A percentile compares a stretch with the other conserved stretches of the same genome.
These are phyloP conservation scores for Iselma pallidipennis DNA, from an alignment of 2,888 invertebrate genomes.

Conservation along the genomic window DNA sequence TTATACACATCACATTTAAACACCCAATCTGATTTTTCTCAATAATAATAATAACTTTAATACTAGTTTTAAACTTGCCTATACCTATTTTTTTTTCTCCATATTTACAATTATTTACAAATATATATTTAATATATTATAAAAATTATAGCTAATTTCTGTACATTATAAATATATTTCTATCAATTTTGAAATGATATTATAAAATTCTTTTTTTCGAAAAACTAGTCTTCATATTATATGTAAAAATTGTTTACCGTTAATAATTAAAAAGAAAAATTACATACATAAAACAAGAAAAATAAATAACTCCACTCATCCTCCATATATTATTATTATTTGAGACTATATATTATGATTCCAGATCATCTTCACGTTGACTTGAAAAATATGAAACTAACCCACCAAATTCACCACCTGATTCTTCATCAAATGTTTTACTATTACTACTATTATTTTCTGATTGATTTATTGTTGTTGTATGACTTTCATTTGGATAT, in stretches of 20 bases:
- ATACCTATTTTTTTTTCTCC: constrained; percentile 8
- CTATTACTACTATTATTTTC: constrained; percentile 44
- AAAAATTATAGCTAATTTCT: constrained; percentile 22
- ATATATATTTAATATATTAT: constrained; percentile 2
- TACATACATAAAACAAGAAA: constrained; percentile 7
- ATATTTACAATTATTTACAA: constrained; percentile 26
- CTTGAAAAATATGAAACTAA: constrained; percentile 92
- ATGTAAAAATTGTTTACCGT: too few species aligned
- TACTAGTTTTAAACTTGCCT: constrained; percentile 11
- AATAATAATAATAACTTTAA: constrained; percentile 13
- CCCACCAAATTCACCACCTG: constrained; percentile 81
- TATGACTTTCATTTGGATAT: constrained; percentile 28
- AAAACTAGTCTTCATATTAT: too few species aligned
- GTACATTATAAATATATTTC: constrained; percentile 29
- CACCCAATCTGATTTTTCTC: constrained; percentile 19
- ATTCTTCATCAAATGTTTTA: constrained; percentile 60
- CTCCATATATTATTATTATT: constrained; percentile 63
- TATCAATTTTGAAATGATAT: constrained; percentile 21
- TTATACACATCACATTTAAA: constrained; percentile 29
- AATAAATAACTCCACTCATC: not conserved
- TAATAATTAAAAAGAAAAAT: not conserved
- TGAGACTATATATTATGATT: constrained; percentile 84
- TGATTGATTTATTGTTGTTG: constrained; percentile 20
- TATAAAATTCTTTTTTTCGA: too few species aligned
- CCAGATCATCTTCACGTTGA: constrained; percentile 85